phyloP scores from a whole-genome alignment of 2,797 vertebrate genomes.

The Melanotaenia trifasciata region DNA sequence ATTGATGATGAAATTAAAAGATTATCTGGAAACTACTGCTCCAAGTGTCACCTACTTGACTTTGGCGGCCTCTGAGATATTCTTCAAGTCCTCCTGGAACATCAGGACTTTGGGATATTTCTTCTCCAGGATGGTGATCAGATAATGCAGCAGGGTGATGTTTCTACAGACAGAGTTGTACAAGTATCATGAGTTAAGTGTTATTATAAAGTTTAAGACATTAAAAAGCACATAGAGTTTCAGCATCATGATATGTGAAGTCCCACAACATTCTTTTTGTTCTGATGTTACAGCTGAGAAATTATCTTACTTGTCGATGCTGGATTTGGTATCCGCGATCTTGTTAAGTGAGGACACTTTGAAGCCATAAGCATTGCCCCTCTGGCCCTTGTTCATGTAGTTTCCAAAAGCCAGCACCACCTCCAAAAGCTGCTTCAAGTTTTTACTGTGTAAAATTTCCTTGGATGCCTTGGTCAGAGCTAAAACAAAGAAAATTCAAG shows the following conservation, averaged over 20 bases:
- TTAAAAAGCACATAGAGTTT: constrained; percentile 23
- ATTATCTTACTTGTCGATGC: constrained; percentile 95
- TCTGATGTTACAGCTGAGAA: not conserved
- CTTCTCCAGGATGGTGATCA: constrained; percentile 97
- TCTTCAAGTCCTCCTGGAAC: constrained; percentile 91
- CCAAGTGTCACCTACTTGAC: constrained; percentile 89
- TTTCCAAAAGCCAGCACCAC: constrained; percentile 99
- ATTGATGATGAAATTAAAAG: not conserved
- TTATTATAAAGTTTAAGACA: constrained; percentile 14
- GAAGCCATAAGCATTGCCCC: constrained; percentile 97
- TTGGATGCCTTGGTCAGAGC: constrained; percentile 91
- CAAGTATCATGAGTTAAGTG: not conserved
- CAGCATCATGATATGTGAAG: not conserved
- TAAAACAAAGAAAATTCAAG: constrained; percentile 61
- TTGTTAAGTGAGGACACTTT: constrained; percentile 98
- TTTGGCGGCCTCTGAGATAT: constrained; percentile 93
- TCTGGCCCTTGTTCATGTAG: constrained; percentile 99
- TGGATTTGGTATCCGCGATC: constrained; percentile 98
- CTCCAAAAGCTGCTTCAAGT: constrained; percentile 94
- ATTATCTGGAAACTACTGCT: constrained; percentile 1
- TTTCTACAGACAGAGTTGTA: constrained; percentile 82
- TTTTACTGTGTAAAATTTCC: constrained; percentile 91
- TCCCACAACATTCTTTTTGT: not conserved
- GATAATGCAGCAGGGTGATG: constrained; percentile 97
- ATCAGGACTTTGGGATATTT: constrained; percentile 95